phyloP scores from a whole-genome alignment of 2,888 invertebrate species.

The Acanthococcus lagerstroemiae region DNA sequence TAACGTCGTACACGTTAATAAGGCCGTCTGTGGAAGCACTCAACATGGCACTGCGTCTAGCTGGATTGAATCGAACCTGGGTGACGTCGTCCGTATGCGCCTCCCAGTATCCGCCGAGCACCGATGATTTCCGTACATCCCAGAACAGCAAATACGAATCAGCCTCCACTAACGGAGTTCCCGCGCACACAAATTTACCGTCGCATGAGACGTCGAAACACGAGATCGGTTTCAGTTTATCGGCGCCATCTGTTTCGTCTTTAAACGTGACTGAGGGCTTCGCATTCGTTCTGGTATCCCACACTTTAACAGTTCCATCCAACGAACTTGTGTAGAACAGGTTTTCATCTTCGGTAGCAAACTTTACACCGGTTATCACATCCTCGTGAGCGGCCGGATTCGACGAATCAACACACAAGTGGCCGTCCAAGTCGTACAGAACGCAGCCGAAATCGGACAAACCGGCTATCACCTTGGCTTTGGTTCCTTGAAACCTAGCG shows the following conservation, averaged over 20 bases:
- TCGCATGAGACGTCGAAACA: slow-evolving; percentile 66
- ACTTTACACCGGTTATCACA: slow-evolving; percentile 4
- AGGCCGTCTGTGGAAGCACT: slow-evolving; percentile 76
- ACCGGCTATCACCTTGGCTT: not conserved
- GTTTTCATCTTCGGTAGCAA: not conserved
- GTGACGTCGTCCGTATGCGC: slow-evolving; percentile 74
- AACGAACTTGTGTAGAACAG: slow-evolving; percentile 29
- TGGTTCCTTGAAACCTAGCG: slow-evolving; percentile 40
- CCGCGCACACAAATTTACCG: slow-evolving; percentile 60
- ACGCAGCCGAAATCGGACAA: slow-evolving; percentile 5
- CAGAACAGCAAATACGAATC: slow-evolving; percentile 71
- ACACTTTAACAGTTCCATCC: slow-evolving; percentile 41
- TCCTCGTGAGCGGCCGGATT: not conserved
- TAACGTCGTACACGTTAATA: slow-evolving; percentile 71
- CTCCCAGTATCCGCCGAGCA: slow-evolving; percentile 72
- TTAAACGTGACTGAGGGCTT: slow-evolving; percentile 36
- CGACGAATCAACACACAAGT: not conserved
- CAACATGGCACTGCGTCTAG: slow-evolving; percentile 54
- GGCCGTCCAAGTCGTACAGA: slow-evolving; percentile 11
- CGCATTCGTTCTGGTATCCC: slow-evolving; percentile 52
- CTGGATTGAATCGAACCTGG: slow-evolving; percentile 62
- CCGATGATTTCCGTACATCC: slow-evolving; percentile 53
- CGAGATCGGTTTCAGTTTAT: slow-evolving; percentile 48
- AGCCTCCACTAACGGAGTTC: slow-evolving; percentile 57
- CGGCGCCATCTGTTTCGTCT: slow-evolving; percentile 36